These are phyloP conservation scores for Ypsolopha sequella DNA, from an alignment of 2,888 invertebrate genomes.

Conservation along the genomic window DNA sequence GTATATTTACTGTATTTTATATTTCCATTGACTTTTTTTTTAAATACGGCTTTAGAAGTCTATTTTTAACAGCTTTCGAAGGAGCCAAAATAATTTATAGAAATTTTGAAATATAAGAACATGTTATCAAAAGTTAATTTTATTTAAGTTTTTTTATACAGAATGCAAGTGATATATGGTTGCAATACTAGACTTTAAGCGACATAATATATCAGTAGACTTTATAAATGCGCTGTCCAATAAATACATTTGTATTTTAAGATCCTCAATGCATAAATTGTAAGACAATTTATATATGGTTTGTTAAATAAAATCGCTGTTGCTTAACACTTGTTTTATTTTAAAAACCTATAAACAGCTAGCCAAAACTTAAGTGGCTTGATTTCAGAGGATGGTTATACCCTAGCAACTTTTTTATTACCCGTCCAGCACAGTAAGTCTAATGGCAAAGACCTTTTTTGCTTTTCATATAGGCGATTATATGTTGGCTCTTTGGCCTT, in stretches of 20 bases:
- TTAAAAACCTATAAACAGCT: conserved; percentile 2
- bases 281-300: conserved; percentile 32
- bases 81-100: conserved; percentile 3
- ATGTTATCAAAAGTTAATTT: conserved; percentile 16
- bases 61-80: too few species aligned
- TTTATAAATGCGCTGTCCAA: conserved; percentile 19
- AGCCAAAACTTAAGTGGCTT: too few species aligned
- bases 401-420: too few species aligned
- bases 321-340: conserved; percentile 40
- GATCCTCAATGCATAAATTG: conserved; percentile 12
- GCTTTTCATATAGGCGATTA: too few species aligned
- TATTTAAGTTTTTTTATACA: conserved; percentile 23
- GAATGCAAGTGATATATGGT: conserved; percentile 63
- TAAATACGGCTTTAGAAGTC: too few species aligned
- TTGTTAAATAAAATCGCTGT: conserved; percentile 63
- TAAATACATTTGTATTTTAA: conserved; percentile 14
- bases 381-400: too few species aligned
- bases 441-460: too few species aligned
- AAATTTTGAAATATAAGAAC: conserved; percentile 7
- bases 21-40: too few species aligned
- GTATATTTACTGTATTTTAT: too few species aligned
- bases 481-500: too few species aligned
- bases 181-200: conserved; percentile 64
- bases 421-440: too few species aligned
- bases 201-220: conserved; percentile 22